phyloP scores from a whole-genome alignment of 2,797 vertebrate genomes.

The Glossophaga mutica region DNA sequence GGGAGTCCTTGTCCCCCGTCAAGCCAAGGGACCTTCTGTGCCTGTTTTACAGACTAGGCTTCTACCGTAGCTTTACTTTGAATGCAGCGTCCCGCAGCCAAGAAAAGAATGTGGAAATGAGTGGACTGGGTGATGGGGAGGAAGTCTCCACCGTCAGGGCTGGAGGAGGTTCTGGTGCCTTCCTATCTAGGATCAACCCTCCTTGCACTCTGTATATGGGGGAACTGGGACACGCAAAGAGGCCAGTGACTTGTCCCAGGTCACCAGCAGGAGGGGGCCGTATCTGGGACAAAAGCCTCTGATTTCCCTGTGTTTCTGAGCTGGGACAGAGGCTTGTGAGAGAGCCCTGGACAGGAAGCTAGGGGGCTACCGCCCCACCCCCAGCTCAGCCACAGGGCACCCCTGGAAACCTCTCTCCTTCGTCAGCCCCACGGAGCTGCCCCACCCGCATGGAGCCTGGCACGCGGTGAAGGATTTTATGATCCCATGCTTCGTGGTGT shows the following conservation, averaged over 20 bases:
- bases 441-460: conserved; percentile 74
- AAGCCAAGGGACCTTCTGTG: neutral
- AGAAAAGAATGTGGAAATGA: neutral
- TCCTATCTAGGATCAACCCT: neutral
- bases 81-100: neutral
- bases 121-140: too few relatives aligned
- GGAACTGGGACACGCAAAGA: neutral
- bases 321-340: neutral
- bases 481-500: conserved; percentile 82
- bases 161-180: neutral
- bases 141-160: neutral
- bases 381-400: neutral
- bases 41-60: neutral
- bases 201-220: accelerated
- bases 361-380: neutral
- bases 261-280: neutral
- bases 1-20: neutral
- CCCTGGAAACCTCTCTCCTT: neutral
- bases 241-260: neutral
- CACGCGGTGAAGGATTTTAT: conserved; percentile 82
- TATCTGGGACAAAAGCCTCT: neutral
- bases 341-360: neutral
- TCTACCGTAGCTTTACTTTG: neutral
- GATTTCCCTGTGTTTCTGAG: neutral
- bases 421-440: neutral